These are phyloP conservation scores for Nymphalis c-album DNA, from an alignment of 2,888 invertebrate species.

Conservation along the genomic window DNA sequence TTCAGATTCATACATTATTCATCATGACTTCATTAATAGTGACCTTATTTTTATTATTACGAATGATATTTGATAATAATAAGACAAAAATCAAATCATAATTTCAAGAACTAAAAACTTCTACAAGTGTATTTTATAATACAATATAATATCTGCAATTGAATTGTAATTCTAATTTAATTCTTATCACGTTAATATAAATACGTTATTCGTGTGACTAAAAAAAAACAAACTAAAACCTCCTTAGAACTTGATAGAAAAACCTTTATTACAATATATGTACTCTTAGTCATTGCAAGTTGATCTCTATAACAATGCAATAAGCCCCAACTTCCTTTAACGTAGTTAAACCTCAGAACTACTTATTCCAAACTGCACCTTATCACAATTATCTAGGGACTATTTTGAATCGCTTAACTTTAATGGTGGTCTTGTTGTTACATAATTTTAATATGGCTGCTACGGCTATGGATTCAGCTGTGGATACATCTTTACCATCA, in stretches of 20 bases:
- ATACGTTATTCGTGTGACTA: not conserved
- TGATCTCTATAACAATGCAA: not conserved
- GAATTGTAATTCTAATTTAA: not conserved
- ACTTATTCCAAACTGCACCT: conserved; percentile 18
- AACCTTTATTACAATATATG: no score
- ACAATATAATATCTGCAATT: no score
- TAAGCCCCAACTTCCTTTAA: not conserved
- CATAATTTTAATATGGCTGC: conserved; percentile 94
- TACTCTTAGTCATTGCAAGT: no score
- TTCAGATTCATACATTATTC: no score
- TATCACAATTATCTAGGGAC: conserved; percentile 36
- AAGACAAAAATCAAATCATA: no score
- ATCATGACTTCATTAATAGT: no score
- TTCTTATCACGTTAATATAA: not conserved
- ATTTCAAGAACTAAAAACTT: no score
- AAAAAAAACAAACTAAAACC: no score
- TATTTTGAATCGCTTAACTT: conserved; percentile 92
- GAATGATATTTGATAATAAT: no score
- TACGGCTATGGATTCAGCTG: conserved; percentile 90
- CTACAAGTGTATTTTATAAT: no score
- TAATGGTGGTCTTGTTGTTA: conserved; percentile 90
- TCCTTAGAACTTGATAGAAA: no score
- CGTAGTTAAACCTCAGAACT: not conserved
- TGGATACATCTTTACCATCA: conserved; percentile 91
- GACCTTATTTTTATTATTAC: no score